Conservation (phyloP, 2,113 vertebrate species). For the Microcebus griseorufus region DNA sequence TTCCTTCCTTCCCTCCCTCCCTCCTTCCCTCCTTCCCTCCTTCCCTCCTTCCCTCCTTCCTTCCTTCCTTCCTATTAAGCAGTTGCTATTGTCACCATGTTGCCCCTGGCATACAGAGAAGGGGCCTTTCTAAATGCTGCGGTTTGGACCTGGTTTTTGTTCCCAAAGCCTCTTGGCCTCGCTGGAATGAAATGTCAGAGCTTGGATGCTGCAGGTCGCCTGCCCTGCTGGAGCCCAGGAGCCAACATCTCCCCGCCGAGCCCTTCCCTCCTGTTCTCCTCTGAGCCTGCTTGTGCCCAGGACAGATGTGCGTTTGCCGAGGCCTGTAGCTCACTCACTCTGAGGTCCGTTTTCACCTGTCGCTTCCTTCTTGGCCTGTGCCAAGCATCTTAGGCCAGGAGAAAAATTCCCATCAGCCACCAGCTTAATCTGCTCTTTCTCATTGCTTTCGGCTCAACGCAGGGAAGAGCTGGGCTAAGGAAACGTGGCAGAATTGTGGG, state of each 20-base stretch:
- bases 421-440: conserved; percentile 33
- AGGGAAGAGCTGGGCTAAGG: not conserved
- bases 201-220: not conserved
- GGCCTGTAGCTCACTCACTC: not conserved
- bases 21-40: accelerated
- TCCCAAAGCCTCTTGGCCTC: not conserved
- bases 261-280: not conserved
- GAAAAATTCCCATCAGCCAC: conserved; percentile 38
- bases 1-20: not conserved
- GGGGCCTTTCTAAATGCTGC: not conserved
- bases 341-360: conserved; percentile 38
- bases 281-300: not conserved
- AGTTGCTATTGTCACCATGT: not conserved
- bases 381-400: conserved; percentile 50
- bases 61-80: not conserved
- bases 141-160: not conserved
- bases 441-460: not conserved
- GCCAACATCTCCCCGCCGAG: not conserved
- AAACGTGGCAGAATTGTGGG: not conserved
- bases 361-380: conserved; percentile 66
- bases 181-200: not conserved
- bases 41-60: accelerated
- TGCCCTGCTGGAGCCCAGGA: too few relatives aligned
- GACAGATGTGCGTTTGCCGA: not conserved
- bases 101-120: not conserved